Percentiles rank a stretch among this genome's conserved stretches.
Evolutionary conservation across 64 coral and sea anemone species (phyloP).

Genomic region (Pocillopora damicornis): DNA sequence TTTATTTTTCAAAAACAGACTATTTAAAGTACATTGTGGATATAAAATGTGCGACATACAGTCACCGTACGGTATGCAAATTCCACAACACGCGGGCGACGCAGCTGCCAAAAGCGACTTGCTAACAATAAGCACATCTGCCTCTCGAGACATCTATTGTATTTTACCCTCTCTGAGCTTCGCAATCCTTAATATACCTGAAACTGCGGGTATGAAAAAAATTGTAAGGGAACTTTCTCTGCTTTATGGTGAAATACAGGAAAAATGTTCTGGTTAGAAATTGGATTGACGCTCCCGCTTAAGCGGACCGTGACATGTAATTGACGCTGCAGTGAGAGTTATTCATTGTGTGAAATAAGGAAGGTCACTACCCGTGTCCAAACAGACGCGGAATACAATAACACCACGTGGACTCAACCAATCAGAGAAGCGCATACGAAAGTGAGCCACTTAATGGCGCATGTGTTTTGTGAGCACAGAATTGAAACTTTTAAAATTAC

Average conservation of each 20-base stretch:
- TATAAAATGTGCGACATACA: background rate
- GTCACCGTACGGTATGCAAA: constrained; percentile 7
- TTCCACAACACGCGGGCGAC: constrained; percentile 6
- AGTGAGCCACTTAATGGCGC: constrained; percentile 9
- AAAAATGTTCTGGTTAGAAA: too few species aligned
- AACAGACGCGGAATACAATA: constrained; percentile 1
- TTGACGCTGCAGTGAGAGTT: background rate
- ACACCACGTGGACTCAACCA: constrained; percentile 41
- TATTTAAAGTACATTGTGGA: background rate
- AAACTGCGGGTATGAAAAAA: background rate
- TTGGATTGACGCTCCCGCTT: background rate
- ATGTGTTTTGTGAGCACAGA: background rate
- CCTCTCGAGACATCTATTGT: background rate
- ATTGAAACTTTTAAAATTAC: background rate
- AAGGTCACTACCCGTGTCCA: background rate
- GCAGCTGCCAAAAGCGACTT: constrained; percentile 1
- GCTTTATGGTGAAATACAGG: too few species aligned
- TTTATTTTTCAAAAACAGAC: background rate
- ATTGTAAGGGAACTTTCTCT: too few species aligned
- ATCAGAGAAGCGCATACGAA: background rate
- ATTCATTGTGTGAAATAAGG: background rate
- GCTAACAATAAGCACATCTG: constrained; percentile 30
- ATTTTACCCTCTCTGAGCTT: background rate
- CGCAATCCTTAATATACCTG: background rate
- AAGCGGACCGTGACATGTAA: background rate